Evolutionary conservation across 1,140 invertebrate genomes (phyloP).

Genomic region (Chelonus insularis): DNA sequence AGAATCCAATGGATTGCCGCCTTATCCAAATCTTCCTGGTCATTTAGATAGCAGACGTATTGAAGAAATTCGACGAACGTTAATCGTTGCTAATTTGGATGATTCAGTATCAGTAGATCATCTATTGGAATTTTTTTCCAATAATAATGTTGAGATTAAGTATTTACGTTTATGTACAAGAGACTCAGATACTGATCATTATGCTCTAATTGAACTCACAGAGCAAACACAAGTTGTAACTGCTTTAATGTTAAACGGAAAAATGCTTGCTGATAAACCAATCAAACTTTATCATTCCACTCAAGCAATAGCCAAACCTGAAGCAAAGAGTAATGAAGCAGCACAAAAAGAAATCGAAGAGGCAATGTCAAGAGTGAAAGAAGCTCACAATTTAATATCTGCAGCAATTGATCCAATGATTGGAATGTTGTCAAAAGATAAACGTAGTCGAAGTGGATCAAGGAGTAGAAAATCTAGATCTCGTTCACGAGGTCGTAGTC

Average conservation of each 20-base stretch:
- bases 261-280: conserved; percentile 49
- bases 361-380: conserved; percentile 94
- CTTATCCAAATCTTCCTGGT: conserved; percentile 91
- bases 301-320: conserved; percentile 88
- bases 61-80: conserved; percentile 93
- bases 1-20: conserved; percentile 78
- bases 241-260: conserved; percentile 86
- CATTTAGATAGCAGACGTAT: conserved; percentile 88
- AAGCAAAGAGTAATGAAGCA: conserved; percentile 92
- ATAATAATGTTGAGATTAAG: conserved; percentile 88
- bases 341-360: conserved; percentile 95
- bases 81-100: conserved; percentile 76
- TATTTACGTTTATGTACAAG: conserved; percentile 90
- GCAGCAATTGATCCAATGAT: conserved; percentile 90
- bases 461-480: conserved; percentile 66
- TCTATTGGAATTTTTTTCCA: conserved; percentile 82
- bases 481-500: conserved; percentile 62
- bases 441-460: conserved; percentile 68
- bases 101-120: conserved; percentile 72
- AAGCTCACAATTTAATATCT: conserved; percentile 91
- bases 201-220: conserved; percentile 91
- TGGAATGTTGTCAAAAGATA: conserved; percentile 81
- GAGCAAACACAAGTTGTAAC: conserved; percentile 87
- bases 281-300: conserved; percentile 84
- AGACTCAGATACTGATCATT: conserved; percentile 73